phyloP scores from a whole-genome alignment of 92 coral and sea anemone species.

The Epizoanthus stellaris region DNA sequence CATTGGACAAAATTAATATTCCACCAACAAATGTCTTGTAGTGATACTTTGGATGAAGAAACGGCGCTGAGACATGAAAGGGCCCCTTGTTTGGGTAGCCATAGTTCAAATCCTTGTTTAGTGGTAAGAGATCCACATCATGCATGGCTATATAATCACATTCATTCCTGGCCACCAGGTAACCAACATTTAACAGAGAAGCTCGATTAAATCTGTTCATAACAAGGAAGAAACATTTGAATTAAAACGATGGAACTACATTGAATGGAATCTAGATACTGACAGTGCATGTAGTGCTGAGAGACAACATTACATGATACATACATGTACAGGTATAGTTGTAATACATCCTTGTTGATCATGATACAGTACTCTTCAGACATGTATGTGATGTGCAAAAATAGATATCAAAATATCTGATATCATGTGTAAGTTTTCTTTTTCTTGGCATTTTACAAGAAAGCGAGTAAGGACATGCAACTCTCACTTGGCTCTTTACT shows the following conservation, averaged over 20 bases:
- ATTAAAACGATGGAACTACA: not conserved
- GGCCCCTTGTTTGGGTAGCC: constrained; percentile 94
- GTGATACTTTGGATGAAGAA: constrained; percentile 94
- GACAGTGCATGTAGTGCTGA: not conserved
- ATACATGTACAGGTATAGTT: too few species aligned
- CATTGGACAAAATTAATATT: constrained; percentile 83
- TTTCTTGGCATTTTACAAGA: too few species aligned
- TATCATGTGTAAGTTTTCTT: too few species aligned
- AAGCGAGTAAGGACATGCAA: too few species aligned
- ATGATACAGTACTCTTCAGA: too few species aligned
- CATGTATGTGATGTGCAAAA: too few species aligned
- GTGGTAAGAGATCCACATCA: constrained; percentile 94
- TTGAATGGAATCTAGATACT: too few species aligned
- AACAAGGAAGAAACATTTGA: not conserved
- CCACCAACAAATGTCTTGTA: constrained; percentile 96
- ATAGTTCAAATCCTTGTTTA: constrained; percentile 85
- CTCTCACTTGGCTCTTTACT: too few species aligned
- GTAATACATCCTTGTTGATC: too few species aligned
- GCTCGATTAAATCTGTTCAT: constrained; percentile 92
- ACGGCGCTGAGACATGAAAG: constrained; percentile 93
- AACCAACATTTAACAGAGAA: constrained; percentile 90
- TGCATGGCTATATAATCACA: constrained; percentile 99
- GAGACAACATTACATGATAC: too few species aligned
- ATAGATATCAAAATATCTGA: too few species aligned
- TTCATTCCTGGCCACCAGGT: constrained; percentile 79